Conservation (phyloP, 2,113 vertebrate genomes). For the Callionymus lyra region DNA sequence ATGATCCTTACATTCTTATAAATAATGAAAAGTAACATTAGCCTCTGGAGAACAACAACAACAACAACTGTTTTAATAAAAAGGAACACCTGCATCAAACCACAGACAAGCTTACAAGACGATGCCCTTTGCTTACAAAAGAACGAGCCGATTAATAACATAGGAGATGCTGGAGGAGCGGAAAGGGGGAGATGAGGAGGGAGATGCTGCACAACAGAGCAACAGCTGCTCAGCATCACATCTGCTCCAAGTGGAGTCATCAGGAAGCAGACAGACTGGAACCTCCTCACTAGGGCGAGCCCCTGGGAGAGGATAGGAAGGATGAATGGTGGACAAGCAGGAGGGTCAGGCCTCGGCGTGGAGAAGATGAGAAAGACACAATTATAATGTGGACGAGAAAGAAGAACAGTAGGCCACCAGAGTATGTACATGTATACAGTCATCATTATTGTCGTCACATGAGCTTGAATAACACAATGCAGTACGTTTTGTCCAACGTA, state of each 20-base stretch:
- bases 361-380: slow-evolving; percentile 29
- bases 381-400: slow-evolving; percentile 25
- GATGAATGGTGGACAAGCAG: slow-evolving; percentile 10
- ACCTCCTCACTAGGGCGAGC: slow-evolving; percentile 54
- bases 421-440: too few relatives aligned
- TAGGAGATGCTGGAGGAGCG: slow-evolving; percentile 22
- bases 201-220: slow-evolving; percentile 21
- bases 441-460: too few relatives aligned
- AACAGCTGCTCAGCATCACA: slow-evolving; percentile 65
- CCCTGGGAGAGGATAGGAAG: slow-evolving; percentile 38
- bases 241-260: slow-evolving; percentile 64
- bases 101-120: slow-evolving; percentile 3
- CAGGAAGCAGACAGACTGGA: slow-evolving; percentile 65
- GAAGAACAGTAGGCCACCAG: slow-evolving; percentile 4
- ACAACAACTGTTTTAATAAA: not conserved
- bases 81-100: not conserved
- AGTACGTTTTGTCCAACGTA: too few relatives aligned
- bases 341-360: not conserved
- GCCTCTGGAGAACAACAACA: slow-evolving; percentile 18
- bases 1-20: slow-evolving; percentile 27
- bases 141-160: slow-evolving; percentile 29
- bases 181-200: slow-evolving; percentile 8
- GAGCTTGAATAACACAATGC: too few relatives aligned
- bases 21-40: slow-evolving; percentile 27
- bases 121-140: slow-evolving; percentile 8